phyloP scores from a whole-genome alignment of 2,113 vertebrate genomes.

The Porphyrio hochstetteri region DNA sequence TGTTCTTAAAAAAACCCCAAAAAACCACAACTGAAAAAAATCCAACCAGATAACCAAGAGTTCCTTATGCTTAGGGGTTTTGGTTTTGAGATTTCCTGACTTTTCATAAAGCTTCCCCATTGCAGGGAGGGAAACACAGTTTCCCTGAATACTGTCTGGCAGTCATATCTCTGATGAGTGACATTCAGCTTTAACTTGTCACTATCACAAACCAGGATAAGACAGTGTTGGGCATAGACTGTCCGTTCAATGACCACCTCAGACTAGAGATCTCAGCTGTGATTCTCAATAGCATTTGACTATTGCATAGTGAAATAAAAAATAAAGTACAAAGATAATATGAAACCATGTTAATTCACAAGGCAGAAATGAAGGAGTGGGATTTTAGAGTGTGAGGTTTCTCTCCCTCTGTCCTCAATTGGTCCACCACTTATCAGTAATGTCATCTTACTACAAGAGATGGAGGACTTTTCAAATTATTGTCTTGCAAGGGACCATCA shows the following conservation, averaged over 20 bases:
- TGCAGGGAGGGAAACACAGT: not conserved
- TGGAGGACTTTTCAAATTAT: not conserved
- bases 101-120: not conserved
- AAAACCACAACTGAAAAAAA: too few species aligned
- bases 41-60: not conserved
- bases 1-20: not conserved
- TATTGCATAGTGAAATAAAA: not conserved
- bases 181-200: not conserved
- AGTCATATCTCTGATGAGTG: not conserved
- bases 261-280: not conserved
- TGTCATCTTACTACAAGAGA: not conserved
- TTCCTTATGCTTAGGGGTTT: not conserved
- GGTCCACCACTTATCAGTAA: not conserved
- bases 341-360: not conserved
- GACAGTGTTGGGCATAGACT: fast-evolving
- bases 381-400: not conserved
- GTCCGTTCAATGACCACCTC: not conserved
- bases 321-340: not conserved
- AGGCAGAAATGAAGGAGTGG: not conserved
- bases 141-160: not conserved
- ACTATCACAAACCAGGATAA: not conserved
- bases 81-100: not conserved
- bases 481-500: not conserved
- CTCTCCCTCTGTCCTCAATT: not conserved
- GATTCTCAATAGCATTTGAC: not conserved